Percentiles rank a stretch among this genome's conserved stretches.
These are phyloP conservation scores for Gallirallus australis DNA, from an alignment of 2,797 vertebrate species.

Conservation along the genomic window DNA sequence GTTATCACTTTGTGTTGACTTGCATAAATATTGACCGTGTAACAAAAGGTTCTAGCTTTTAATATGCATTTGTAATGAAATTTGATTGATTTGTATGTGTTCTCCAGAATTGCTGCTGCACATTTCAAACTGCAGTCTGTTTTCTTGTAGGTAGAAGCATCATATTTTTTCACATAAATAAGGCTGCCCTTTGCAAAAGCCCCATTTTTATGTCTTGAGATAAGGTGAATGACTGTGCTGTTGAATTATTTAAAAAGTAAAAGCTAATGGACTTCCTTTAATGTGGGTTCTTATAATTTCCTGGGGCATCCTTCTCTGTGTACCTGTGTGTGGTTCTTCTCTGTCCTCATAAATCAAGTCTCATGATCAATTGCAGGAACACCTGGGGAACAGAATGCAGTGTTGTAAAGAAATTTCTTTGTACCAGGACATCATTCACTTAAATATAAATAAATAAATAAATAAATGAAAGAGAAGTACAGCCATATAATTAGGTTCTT, in stretches of 20 bases:
- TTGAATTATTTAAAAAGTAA: slow-evolving; percentile 24
- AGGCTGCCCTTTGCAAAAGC: neutral
- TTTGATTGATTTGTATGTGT: neutral
- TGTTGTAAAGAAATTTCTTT: neutral
- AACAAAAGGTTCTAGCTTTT: slow-evolving; percentile 1
- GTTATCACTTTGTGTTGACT: neutral
- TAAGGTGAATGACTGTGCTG: neutral
- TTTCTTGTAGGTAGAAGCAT: neutral
- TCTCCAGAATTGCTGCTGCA: neutral
- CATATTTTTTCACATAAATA: neutral
- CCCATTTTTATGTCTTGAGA: neutral
- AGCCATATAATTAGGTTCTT: neutral
- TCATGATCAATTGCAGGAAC: neutral
- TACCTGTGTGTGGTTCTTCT: neutral
- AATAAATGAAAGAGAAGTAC: neutral
- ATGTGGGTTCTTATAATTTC: neutral
- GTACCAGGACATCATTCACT: neutral
- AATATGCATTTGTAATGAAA: neutral
- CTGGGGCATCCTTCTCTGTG: neutral
- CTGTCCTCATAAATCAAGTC: neutral
- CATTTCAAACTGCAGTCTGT: neutral
- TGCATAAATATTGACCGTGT: neutral
- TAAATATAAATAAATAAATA: neutral
- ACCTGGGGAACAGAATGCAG: neutral
- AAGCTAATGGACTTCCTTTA: slow-evolving; percentile 41